Conservation (phyloP, 64 coral and sea anemone genomes). For the Anthopleura sola region DNA sequence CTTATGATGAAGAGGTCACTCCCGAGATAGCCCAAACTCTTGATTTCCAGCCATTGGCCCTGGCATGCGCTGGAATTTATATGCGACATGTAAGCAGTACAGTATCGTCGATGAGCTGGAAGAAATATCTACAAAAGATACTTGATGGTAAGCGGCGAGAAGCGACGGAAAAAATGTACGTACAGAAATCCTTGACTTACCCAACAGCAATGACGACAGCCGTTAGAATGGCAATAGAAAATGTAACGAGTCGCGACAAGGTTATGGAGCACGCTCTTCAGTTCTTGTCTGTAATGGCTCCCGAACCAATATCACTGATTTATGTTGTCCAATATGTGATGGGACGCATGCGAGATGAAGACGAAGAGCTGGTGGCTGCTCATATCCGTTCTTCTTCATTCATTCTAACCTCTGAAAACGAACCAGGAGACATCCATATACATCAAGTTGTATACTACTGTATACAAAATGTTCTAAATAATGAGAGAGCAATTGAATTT, state of each 20-base stretch:
- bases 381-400: too few relatives aligned
- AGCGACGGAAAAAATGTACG: neutral
- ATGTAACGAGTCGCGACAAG: neutral
- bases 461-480: too few relatives aligned
- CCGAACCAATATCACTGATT: neutral
- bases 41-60: conserved; percentile 10
- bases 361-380: neutral
- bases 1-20: neutral
- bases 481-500: too few relatives aligned
- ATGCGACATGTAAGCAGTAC: neutral
- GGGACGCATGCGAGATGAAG: neutral
- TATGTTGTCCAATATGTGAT: neutral
- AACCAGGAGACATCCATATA: too few relatives aligned
- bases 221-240: neutral
- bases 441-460: too few relatives aligned
- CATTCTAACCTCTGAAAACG: too few relatives aligned
- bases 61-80: conserved; percentile 32
- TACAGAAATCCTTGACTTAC: neutral
- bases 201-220: neutral
- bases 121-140: neutral
- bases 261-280: neutral
- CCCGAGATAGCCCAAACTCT: conserved; percentile 14
- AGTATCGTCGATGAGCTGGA: neutral
- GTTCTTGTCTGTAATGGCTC: neutral
- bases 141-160: neutral